Evolutionary conservation across 2,888 invertebrate species (phyloP).

Genomic region (Drosophila paracracens): DNA sequence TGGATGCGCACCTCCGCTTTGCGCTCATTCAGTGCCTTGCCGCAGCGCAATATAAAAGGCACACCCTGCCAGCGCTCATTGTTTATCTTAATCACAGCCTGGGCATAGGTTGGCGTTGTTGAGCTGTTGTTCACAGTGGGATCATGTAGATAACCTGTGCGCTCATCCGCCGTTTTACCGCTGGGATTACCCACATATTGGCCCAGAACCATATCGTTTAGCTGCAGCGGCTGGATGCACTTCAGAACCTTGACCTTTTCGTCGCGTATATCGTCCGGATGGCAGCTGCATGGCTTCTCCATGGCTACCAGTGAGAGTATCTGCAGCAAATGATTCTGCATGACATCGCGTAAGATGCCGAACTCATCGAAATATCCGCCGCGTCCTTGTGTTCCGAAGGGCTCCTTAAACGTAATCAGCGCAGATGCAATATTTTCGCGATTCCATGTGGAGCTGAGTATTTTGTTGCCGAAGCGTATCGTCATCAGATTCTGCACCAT

Average conservation of each 20-base stretch:
- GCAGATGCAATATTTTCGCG: constrained; percentile 98
- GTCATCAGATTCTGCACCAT: constrained; percentile 99
- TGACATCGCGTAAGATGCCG: constrained; percentile 99
- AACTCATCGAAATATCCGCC: constrained; percentile 99
- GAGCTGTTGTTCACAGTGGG: constrained; percentile 95
- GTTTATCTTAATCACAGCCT: constrained; percentile 94
- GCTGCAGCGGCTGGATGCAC: constrained; percentile 90
- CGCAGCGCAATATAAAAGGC: constrained; percentile 98
- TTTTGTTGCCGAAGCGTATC: constrained; percentile 96
- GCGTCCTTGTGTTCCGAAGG: constrained; percentile 98
- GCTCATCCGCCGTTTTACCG: constrained; percentile 91
- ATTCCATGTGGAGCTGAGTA: constrained; percentile 98
- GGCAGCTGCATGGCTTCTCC: constrained; percentile 97
- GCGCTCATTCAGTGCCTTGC: constrained; percentile 98
- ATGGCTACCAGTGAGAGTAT: constrained; percentile 98
- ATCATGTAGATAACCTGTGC: constrained; percentile 96
- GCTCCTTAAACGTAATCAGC: constrained; percentile 98
- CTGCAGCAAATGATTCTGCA: constrained; percentile 99
- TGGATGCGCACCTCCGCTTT: constrained; percentile 99
- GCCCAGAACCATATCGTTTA: constrained; percentile 95
- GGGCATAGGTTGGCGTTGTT: constrained; percentile 97
- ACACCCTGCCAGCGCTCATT: constrained; percentile 99
- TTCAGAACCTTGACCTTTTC: constrained; percentile 98
- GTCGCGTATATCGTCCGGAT: constrained; percentile 98
- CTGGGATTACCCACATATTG: constrained; percentile 97